These are phyloP conservation scores for Linnaemya tessellans DNA, from an alignment of 2,888 invertebrate genomes.

Conservation along the genomic window DNA sequence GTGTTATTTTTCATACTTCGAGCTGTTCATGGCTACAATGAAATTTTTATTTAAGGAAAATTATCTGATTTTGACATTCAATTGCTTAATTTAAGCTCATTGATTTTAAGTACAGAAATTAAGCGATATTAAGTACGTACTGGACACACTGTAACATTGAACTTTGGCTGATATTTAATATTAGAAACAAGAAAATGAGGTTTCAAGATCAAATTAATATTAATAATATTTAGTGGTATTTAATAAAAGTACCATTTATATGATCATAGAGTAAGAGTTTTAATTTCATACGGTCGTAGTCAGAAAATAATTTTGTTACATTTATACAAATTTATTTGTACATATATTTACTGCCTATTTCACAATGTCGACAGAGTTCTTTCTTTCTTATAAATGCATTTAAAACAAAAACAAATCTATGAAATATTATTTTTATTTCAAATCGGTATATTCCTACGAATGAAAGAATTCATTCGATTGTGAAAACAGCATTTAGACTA, in stretches of 20 bases:
- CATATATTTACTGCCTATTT: no score
- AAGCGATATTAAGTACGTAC: conserved; percentile 22
- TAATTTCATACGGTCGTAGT: no score
- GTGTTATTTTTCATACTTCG: conserved; percentile 66
- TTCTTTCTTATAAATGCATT: no score
- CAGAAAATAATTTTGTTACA: no score
- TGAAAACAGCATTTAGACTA: no score
- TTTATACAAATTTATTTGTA: no score
- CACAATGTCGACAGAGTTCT: no score
- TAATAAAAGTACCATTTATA: neutral
- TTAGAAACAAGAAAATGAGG: neutral
- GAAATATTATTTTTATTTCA: no score
- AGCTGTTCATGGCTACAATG: conserved; percentile 65
- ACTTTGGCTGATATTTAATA: conserved; percentile 52
- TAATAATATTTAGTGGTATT: neutral
- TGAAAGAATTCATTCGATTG: no score
- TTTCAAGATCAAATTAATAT: conserved; percentile 22
- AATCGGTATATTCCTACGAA: no score
- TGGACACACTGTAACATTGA: conserved; percentile 56
- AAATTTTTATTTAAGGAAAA: conserved; percentile 55
- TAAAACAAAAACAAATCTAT: no score
- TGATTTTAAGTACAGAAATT: conserved; percentile 30
- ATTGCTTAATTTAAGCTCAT: conserved; percentile 70
- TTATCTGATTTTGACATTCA: conserved; percentile 65
- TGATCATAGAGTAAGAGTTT: no score